Evolutionary conservation across 2,113 vertebrate species (phyloP), one percentile per base, ranked within the genome.

Genomic region (Conger conger): DNA sequence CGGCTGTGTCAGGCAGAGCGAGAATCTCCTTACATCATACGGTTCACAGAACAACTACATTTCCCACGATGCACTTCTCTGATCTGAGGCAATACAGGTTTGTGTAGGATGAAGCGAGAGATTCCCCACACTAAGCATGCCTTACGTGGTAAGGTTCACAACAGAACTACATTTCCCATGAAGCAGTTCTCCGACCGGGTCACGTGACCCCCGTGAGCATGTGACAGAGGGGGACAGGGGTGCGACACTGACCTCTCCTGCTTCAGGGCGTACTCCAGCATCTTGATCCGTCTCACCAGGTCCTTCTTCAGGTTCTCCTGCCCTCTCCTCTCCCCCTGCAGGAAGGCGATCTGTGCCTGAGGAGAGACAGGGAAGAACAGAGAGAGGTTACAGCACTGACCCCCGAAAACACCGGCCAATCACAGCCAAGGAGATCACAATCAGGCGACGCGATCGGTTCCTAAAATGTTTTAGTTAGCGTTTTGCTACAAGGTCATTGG

Each of bases 231-330:
- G 79, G 6, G 9, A 50, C 57, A 30, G 4, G 54, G 78, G 80
- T 9, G 18, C 18, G 11, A 85, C 36, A 76, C 86, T 0, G 93
- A 97, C 96, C 96, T 95, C 93, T 97, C 96, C 82, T 97, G 96
- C 87, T 97, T 97, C 89, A 97, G 94, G 0, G 96, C 96, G 80
- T 96, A 97, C 89, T 97, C 96, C 92, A 97, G 90, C 96, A 97
- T 97, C 92, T 97, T 97, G 92, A 97, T 97, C 92, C 96, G 94
- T 87, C 96, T 92, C 87, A 97, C 96, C 76, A 97, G 92, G 90
- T 97, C 96, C 89, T 97, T 97, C 92, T 97, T 97, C 90, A 97
- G 88, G 87, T 96, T 97, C 91, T 97, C 96, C 91, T 97, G 96
- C 80, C 96, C 96, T 88, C 96, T 96, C 85, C 96, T 93, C 92